Evolutionary conservation across 2,113 vertebrate species (phyloP), one percentile per base, ranked within the genome.

Genomic region (Lota lota): DNA sequence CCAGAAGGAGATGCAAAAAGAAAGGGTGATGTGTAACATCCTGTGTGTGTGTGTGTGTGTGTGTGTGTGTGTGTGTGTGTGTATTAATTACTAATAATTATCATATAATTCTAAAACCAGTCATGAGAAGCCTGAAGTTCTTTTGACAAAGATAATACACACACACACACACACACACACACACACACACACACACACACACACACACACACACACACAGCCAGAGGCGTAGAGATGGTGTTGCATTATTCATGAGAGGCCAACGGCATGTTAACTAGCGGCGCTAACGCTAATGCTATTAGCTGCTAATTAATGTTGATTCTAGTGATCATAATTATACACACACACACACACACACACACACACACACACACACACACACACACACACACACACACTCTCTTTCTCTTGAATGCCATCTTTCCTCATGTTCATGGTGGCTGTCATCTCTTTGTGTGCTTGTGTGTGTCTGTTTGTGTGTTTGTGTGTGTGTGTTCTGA

Each of bases 221-320:
- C 67, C 75, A 68, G 66, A 74, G 77, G 80, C 82, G 10, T 53
- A 66, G 50, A 53, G 66, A 73, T 69, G 80, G 67, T 81, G 70
- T 73, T 88, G 68, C 79, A 95, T 95, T 94, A 97, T 96, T 95
- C 93, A 96, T 94, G 72, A 67, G 90, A 88, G 87, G 93, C 94
- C 88, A 83, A 86, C 94, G 95, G 95, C 94, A 81, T 93, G 79
- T 95, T 95, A 96, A 90, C 94, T 92, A 91, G 88, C 87, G 92
- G 91, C 91, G 93, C 93, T 93, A 94, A 92, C 90, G 88, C 90
- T 93, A 94, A 93, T 88, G 85, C 94, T 92, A 94, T 94, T 93
- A 94, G 90, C 91, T 87, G 88, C 89, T 88, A 92, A 93, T 95
- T 95, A 94, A 90, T 93, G 90, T 92, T 95, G 90, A 92, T 93